These are phyloP conservation scores for Syrmaticus mikado DNA, from an alignment of 2,113 vertebrate genomes.

Conservation along the genomic window DNA sequence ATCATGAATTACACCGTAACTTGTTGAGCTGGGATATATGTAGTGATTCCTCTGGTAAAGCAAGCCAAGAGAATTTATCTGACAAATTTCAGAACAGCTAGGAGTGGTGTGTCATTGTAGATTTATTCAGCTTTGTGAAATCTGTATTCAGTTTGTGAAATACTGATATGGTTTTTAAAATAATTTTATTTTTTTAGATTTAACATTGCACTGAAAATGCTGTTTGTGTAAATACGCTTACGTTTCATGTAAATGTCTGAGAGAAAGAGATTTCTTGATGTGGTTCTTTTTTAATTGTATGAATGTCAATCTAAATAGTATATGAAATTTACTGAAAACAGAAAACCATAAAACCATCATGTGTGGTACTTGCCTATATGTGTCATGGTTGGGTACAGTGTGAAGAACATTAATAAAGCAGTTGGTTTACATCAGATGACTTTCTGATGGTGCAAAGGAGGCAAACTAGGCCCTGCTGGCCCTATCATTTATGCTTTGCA, in stretches of 20 bases:
- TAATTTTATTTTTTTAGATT: not conserved
- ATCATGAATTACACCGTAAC: not conserved
- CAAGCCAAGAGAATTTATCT: not conserved
- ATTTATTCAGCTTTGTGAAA: not conserved
- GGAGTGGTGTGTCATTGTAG: not conserved
- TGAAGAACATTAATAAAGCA: not conserved
- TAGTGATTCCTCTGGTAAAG: not conserved
- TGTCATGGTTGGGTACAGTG: not conserved
- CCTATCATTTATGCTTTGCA: not conserved
- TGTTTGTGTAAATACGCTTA: not conserved
- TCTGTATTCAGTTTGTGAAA: not conserved
- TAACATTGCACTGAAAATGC: not conserved
- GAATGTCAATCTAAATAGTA: not conserved
- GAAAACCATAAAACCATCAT: not conserved
- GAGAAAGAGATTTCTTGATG: not conserved
- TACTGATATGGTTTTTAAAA: not conserved
- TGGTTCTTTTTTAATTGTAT: not conserved
- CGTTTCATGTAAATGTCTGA: not conserved
- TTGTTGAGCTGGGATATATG: not conserved
- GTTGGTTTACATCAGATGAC: slow-evolving; percentile 21
- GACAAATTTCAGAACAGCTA: not conserved
- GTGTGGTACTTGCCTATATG: not conserved
- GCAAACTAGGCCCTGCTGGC: not conserved
- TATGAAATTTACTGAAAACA: not conserved
- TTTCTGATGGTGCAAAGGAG: not conserved